Conservation (phyloP, 2,888 invertebrate genomes). For the Microctonus hyperodae region DNA sequence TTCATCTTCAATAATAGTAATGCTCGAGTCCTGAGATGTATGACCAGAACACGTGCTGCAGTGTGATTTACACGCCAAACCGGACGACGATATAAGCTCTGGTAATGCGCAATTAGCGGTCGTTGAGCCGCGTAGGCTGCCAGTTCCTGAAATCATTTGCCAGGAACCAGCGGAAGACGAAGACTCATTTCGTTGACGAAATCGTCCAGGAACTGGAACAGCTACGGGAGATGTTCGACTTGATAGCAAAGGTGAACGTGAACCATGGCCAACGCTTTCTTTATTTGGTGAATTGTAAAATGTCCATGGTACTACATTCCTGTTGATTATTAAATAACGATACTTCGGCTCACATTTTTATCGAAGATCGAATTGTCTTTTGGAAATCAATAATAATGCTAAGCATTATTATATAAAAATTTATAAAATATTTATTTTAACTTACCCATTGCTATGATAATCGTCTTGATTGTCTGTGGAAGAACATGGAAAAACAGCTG, state of each 20-base stretch:
- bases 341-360: neutral
- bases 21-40: constrained; percentile 62
- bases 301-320: constrained; percentile 54
- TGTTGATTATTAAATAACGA: constrained; percentile 32
- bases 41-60: constrained; percentile 57
- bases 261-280: constrained; percentile 49
- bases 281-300: constrained; percentile 55
- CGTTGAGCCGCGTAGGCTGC: constrained; percentile 69
- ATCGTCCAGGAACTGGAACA: constrained; percentile 66
- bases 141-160: constrained; percentile 75
- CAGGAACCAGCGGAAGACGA: constrained; percentile 71
- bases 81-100: constrained; percentile 51
- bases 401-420: neutral
- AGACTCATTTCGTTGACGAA: constrained; percentile 69
- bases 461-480: constrained; percentile 56
- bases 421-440: neutral
- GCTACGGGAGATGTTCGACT: constrained; percentile 71
- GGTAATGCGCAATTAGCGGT: constrained; percentile 58
- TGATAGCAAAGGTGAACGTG: constrained; percentile 58
- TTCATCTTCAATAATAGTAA: constrained; percentile 63
- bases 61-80: constrained; percentile 48
- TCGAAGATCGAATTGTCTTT: neutral
- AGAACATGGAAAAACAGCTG: constrained; percentile 54
- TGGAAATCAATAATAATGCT: neutral
- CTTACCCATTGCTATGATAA: constrained; percentile 56